Evolutionary conservation across 2,888 invertebrate genomes (phyloP).

Genomic region (Andricus curvator): DNA sequence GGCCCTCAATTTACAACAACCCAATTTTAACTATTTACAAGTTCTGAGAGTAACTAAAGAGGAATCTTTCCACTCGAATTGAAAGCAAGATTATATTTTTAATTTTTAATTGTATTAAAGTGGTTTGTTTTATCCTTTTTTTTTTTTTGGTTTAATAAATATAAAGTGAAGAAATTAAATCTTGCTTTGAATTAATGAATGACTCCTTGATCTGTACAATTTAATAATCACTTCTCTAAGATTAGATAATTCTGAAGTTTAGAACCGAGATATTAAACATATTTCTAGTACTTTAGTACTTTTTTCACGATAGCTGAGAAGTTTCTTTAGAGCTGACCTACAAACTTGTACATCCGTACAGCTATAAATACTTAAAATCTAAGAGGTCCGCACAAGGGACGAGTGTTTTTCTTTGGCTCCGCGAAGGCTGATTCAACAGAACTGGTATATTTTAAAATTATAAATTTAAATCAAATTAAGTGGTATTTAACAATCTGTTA

Average conservation of each 20-base stretch:
- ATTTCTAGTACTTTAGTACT: slow-evolving; percentile 10
- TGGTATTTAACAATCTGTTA: not conserved
- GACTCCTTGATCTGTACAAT: slow-evolving; percentile 8
- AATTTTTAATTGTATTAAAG: not conserved
- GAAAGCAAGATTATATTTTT: not conserved
- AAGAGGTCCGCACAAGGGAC: slow-evolving; percentile 51
- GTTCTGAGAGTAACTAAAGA: slow-evolving; percentile 10
- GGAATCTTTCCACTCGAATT: not conserved
- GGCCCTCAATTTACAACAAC: slow-evolving; percentile 20
- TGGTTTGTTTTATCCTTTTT: not conserved
- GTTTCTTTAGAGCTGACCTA: slow-evolving; percentile 32
- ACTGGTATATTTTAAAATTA: slow-evolving; percentile 36
- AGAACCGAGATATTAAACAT: not conserved
- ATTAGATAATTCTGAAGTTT: not conserved
- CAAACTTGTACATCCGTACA: slow-evolving; percentile 57
- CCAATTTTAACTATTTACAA: slow-evolving; percentile 13
- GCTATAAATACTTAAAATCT: slow-evolving; percentile 57
- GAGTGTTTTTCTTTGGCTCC: slow-evolving; percentile 66
- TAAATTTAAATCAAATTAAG: not conserved
- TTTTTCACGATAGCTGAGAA: not conserved
- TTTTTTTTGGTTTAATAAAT: not conserved
- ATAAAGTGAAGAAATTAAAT: not conserved
- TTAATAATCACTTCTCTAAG: slow-evolving; percentile 6
- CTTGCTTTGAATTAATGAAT: slow-evolving; percentile 12
- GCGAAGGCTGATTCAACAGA: slow-evolving; percentile 53